Evolutionary conservation across 1,140 invertebrate genomes (phyloP).

Genomic region (Calycopis cecrops): DNA sequence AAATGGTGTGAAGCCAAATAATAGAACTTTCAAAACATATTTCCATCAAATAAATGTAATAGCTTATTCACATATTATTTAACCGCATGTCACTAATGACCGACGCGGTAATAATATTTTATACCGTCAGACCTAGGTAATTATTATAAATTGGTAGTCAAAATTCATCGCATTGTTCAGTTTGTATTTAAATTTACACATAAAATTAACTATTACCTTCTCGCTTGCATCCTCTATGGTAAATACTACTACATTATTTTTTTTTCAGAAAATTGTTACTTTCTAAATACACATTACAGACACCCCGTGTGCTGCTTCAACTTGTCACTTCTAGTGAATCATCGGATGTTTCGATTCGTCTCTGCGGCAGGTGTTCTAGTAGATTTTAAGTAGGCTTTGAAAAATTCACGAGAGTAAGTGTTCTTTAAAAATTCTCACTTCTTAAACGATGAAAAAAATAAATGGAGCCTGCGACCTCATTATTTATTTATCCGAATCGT

Average conservation of each 20-base stretch:
- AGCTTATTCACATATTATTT: slow-evolving; percentile 17
- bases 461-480: slow-evolving; percentile 9
- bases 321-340: slow-evolving; percentile 19
- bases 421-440: slow-evolving; percentile 35
- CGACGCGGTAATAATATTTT: slow-evolving; percentile 13
- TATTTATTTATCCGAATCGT: not conserved
- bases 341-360: slow-evolving; percentile 17
- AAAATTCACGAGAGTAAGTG: slow-evolving; percentile 47
- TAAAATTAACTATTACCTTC: too few species aligned
- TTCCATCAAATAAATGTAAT: slow-evolving; percentile 7
- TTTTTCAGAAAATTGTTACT: too few species aligned
- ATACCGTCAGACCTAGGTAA: not conserved
- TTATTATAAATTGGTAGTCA: slow-evolving; percentile 4
- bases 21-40: not conserved
- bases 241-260: too few species aligned
- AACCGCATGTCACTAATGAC: slow-evolving; percentile 15
- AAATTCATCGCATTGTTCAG: not conserved
- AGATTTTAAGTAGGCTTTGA: slow-evolving; percentile 38
- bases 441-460: slow-evolving; percentile 25
- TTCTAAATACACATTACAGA: too few species aligned
- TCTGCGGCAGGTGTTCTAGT: slow-evolving; percentile 43
- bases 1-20: too few species aligned
- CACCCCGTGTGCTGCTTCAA: too few species aligned
- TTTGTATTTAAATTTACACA: not conserved
- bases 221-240: too few species aligned